Evolutionary conservation across 2,888 invertebrate genomes (phyloP).

Genomic region (Glomeris marginata): DNA sequence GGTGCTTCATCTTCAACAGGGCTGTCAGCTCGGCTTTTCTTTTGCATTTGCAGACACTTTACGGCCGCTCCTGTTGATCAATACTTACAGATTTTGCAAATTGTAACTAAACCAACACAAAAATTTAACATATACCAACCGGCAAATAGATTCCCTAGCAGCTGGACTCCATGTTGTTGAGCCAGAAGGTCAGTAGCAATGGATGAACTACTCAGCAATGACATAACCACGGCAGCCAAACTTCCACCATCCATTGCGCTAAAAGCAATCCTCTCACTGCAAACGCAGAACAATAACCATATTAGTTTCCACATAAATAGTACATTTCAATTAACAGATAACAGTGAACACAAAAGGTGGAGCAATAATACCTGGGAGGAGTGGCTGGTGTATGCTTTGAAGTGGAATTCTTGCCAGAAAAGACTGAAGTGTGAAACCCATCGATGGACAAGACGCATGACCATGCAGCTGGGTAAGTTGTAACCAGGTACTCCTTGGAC

Average conservation of each 20-base stretch:
- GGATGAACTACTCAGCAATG: conserved; percentile 36
- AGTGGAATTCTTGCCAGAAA: background rate
- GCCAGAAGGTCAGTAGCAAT: conserved; percentile 40
- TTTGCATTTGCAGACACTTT: background rate
- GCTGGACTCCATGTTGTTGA: conserved; percentile 34
- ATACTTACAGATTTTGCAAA: background rate
- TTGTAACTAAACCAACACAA: too few relatives aligned
- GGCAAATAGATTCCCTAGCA: conserved; percentile 42
- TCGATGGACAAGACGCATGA: conserved; percentile 31
- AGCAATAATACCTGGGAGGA: too few relatives aligned
- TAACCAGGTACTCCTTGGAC: conserved; percentile 49
- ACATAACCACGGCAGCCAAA: conserved; percentile 26
- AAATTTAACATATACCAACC: conserved; percentile 27
- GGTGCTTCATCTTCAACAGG: conserved; percentile 22
- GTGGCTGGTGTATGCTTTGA: too few relatives aligned
- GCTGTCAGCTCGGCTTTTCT: background rate
- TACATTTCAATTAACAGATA: too few relatives aligned
- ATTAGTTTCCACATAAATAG: too few relatives aligned
- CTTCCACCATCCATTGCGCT: too few relatives aligned
- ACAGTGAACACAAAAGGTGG: too few relatives aligned
- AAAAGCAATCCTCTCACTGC: too few relatives aligned
- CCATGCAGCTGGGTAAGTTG: conserved; percentile 51
- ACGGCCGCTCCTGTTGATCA: conserved; percentile 1
- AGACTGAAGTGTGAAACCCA: background rate
- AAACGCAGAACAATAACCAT: too few relatives aligned